phyloP scores from a whole-genome alignment of 2,113 vertebrate genomes.

The Petrocephalus microphthalmus region DNA sequence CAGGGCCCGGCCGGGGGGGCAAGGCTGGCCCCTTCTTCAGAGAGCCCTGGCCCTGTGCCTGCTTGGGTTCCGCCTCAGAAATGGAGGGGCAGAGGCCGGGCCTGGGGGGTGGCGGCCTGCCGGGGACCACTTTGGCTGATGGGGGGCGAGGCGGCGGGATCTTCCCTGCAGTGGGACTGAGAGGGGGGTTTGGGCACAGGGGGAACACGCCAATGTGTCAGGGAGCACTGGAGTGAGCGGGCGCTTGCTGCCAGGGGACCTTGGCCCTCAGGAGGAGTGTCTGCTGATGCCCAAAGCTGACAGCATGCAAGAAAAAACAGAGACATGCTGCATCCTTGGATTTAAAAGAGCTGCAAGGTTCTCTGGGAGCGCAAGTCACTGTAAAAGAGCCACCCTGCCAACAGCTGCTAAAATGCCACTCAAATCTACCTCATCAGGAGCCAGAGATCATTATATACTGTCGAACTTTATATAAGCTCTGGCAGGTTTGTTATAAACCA shows the following conservation, averaged over 20 bases:
- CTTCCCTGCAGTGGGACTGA: constrained; percentile 52
- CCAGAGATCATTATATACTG: background rate
- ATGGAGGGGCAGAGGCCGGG: constrained; percentile 46
- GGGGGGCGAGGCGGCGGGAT: constrained; percentile 65
- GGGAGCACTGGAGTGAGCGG: too few species aligned
- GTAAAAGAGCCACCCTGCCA: background rate
- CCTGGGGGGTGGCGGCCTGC: constrained; percentile 77
- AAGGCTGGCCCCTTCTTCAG: constrained; percentile 74
- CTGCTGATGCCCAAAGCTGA: background rate
- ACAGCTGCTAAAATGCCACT: background rate
- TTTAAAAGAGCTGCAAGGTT: background rate
- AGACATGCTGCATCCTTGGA: background rate
- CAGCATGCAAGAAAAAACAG: background rate
- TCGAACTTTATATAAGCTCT: background rate
- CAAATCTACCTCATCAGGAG: background rate
- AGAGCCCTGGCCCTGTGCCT: constrained; percentile 58
- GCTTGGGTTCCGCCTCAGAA: constrained; percentile 61
- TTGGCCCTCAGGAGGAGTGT: background rate
- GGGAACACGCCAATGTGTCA: background rate
- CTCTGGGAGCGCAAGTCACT: background rate
- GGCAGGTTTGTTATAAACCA: background rate
- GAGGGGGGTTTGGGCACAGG: background rate
- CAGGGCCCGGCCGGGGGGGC: constrained; percentile 84
- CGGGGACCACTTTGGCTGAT: constrained; percentile 68
- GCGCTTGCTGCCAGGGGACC: background rate